phyloP scores from a whole-genome alignment of 1,140 invertebrate species.

The Oppia nitens region DNA sequence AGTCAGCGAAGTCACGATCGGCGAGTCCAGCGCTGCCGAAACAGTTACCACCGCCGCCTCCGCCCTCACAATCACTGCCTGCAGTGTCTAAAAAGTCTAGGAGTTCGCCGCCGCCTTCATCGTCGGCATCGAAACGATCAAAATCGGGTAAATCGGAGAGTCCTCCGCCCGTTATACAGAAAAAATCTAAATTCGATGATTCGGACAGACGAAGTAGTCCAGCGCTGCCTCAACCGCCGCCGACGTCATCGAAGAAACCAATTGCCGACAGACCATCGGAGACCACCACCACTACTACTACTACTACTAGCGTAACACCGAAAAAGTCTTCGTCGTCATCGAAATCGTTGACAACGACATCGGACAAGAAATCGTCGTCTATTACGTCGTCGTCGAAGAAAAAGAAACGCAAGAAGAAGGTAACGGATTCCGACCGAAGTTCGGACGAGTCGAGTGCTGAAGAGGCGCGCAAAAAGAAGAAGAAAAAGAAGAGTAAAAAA shows the following conservation, averaged over 20 bases:
- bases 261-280: no score
- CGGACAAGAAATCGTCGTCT: neutral
- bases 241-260: no score
- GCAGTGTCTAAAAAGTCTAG: neutral
- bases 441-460: neutral
- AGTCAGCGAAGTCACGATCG: neutral
- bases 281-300: no score
- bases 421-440: neutral
- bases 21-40: neutral
- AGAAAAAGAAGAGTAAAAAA: neutral
- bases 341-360: neutral
- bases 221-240: no score
- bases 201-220: no score
- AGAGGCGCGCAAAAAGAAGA: neutral
- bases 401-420: neutral
- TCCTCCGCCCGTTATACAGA: no score
- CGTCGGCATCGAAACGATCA: neutral
- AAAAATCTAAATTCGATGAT: no score
- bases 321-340: neutral
- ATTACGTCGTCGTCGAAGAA: neutral
- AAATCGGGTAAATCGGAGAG: no score
- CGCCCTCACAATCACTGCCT: neutral
- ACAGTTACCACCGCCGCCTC: neutral
- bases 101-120: neutral
- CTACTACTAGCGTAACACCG: no score